Base-by-base conservation (phyloP, 2,888 invertebrate genomes). In the Melieria picta region DNA sequence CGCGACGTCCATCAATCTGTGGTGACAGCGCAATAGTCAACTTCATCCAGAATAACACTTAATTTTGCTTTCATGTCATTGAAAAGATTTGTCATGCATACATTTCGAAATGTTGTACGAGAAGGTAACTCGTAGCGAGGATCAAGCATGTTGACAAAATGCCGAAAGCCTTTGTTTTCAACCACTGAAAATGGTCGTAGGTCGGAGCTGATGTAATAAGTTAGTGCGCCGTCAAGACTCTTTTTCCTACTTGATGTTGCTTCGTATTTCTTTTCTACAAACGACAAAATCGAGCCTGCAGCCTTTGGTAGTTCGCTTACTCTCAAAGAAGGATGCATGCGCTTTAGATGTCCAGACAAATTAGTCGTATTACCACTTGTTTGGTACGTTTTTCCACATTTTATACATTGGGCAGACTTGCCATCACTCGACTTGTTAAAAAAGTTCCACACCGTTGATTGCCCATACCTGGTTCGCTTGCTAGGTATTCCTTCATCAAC, bases 131-230 rank as follows among this genome's bases (percentile, higher is more conserved):
- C 45, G 45, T 61, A 61, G 9, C 61, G 61, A 61, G 61, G 46
- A 61, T 61, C 46, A 9, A 61, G 61, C 4, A n/a, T 7, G 30
- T 61, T 61, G 61, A 61, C 61, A 45, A 45, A 61, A 7, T 6
- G 13, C 10, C 7, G 9, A n/a, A 43, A 6, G 9, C 55, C 43
- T 56, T 65, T 67, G 46, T 67, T 57, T 67, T 46, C 50, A 45
- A 67, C 48, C 13, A 67, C 58, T 16, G 67, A 67, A 45, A 67
- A 57, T 16, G 67, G 67, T 58, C 55, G 67, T 30, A 67, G 13
- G 58, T 67, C 67, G 45, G 55, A 58, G 57, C 46, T 57, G 58
- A 67, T 67, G 47, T 57, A 67, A 46, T 58, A 57, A 58, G 58
- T 45, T 48, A 67, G 42, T 57, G 67, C 67, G 65, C 42, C n/a